Base-by-base conservation (phyloP, 2,113 vertebrate genomes). In the Polypterus senegalus region DNA sequence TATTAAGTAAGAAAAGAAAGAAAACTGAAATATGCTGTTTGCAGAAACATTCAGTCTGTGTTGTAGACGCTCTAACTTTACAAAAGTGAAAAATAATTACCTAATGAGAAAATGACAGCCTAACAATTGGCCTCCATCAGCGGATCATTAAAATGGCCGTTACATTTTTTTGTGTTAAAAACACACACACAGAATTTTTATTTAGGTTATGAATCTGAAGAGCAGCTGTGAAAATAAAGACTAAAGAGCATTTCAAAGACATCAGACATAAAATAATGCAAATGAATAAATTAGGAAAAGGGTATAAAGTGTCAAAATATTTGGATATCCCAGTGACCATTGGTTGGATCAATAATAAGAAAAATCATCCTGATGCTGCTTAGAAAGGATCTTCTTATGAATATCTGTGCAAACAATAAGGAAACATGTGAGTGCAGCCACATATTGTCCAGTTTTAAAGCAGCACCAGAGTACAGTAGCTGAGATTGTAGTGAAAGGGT, bases 291-390 rank as follows among this genome's bases (percentile, higher is more conserved):
- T 27, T 27, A 0, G 65, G 47, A 47, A 60, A 10, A 1, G 3
- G 48, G 63, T 67, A 61, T 11, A 59, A 44, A n/a, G 52, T 73
- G 72, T 57, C 76, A 68, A 69, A 57, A 67, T 4, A 51, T n/a
- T 54, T 55, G 52, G n/a, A 27, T 27, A 27, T 27, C 27, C 27
- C 68, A 67, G 70, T 71, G 59, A 70, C 66, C 48, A 60, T 62
- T 66, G 57, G 68, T 59, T 27, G 72, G 63, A 62, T 67, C 67
- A 67, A 65, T 3, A 59, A 70, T 27, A 27, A 75, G 70, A 57
- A 72, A 69, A 71, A 47, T 66, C 72, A 69, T 76, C 69, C 70
- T 68, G 60, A 55, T 67, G 65, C 63, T 70, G 61, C 63, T 70
- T 70, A 64, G 67, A 59, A 71, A 72, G 57, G 46, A 62, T 45